These are phyloP conservation scores for Choristoneura rosaceana DNA, from an alignment of 2,888 invertebrate species.

Conservation along the genomic window DNA sequence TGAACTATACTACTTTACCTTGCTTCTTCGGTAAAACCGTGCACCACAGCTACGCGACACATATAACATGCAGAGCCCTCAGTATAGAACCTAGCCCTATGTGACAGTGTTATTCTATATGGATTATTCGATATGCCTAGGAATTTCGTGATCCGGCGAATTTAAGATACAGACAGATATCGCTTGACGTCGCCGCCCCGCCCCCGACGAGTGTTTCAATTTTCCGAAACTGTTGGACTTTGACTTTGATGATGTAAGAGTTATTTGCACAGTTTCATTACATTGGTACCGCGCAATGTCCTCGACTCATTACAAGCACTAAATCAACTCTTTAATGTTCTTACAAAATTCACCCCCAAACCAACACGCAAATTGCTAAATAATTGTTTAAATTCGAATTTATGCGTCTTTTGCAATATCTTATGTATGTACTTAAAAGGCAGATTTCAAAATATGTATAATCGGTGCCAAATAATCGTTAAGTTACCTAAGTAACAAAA, in stretches of 20 bases:
- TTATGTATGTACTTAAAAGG: background rate
- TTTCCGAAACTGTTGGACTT: background rate
- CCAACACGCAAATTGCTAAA: conserved; percentile 13
- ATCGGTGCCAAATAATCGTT: background rate
- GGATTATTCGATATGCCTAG: no score
- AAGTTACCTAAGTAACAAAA: background rate
- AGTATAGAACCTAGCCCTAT: no score
- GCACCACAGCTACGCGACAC: no score
- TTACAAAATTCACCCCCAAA: conserved; percentile 27
- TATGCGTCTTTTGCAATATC: background rate
- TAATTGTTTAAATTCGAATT: conserved; percentile 4
- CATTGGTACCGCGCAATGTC: background rate
- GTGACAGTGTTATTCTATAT: no score
- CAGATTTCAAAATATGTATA: background rate
- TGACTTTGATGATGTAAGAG: background rate
- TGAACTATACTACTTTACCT: no score
- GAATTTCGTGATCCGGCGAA: no score
- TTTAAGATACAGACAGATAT: no score
- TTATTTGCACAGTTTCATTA: conserved; percentile 25
- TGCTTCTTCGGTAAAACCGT: no score
- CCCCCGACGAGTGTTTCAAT: background rate
- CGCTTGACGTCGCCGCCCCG: background rate
- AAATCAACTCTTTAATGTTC: conserved; percentile 29
- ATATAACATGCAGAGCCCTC: no score
- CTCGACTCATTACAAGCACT: conserved; percentile 23